Base-by-base conservation (phyloP, 2,113 vertebrate species). In the Cynopterus brachyotis region DNA sequence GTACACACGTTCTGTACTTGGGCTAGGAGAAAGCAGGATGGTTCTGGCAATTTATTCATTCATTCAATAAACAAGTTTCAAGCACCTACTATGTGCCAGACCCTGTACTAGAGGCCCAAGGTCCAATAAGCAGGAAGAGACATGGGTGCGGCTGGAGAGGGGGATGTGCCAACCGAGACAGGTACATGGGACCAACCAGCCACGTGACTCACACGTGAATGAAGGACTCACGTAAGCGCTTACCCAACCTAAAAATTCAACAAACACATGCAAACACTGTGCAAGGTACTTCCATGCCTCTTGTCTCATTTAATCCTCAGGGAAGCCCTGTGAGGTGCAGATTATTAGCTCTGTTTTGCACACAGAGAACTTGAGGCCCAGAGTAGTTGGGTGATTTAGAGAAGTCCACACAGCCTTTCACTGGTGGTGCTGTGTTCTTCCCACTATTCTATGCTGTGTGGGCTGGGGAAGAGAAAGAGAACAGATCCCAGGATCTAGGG, bases 361-460 rank as follows among this genome's bases (percentile, higher is more conserved):
- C 40, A 45, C 42, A 66, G 85, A 53, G 59, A 67, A 53, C 28
- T 35, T 35, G 42, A 94, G 89, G 22, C 19, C 37, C 47, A 42
- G 62, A 60, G 69, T 32, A 42, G 47, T 78, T 87, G 22, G 16
- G 24, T 42, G 26, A 66, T 62, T 60, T 79, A 13, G 32, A 37
- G 26, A 37, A 69, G 59, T 20, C 16, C 17, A 64, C 30, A 57
- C 53, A 64, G 45, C 55, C 6, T 2, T 13, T 62, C 50, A 22
- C 13, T 47, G 9, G 16, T 59, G 66, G 7, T 0, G 0, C 20
- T 11, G 0, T 28, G 22, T 53, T 16, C 24, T 28, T 22, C 60
- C 45, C 16, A 4, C 20, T 13, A 13, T 3, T 5, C 11, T n/a
- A 20, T 70, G 17, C 32, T 81, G 37, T 84, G 47, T 20, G 1